Evolutionary conservation across 30 jellyfish, hydroid and myxozoan species (phyloP), one percentile per base, ranked within the genome.

Genomic region (Mastigias papua): DNA sequence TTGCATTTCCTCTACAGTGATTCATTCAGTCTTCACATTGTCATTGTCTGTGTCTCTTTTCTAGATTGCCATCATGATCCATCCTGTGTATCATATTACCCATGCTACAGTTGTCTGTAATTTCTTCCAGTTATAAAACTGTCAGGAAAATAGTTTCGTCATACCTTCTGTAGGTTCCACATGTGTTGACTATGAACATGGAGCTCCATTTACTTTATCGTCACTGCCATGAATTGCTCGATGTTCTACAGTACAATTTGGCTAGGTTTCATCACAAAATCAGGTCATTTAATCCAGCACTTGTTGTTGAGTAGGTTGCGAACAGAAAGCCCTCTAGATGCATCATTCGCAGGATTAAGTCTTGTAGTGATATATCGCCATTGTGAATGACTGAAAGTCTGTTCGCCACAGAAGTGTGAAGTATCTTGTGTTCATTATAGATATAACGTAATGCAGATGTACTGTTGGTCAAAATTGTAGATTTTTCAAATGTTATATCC

Each of bases 331-430:
- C 90, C 78, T 74, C 90, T 29, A 0, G 90, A 80, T 13, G 90
- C 90, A 80, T 27, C 79, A 33, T 80, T 86, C 20, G 86, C 90
- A 30, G 90, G 90, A 64, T 80, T 64, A 20, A 25, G 27, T 42
- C 63, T 62, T 31, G 90, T 62, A 26, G 20, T 22, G 42, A 80
- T 46, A 63, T 80, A 64, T n/a, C 49, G 69, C 90, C 90, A 80
- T n/a, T 80, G 82, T 81, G 91, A 68, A 62, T 84, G 54, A 16
- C 73, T 73, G 69, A 8, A n/a, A n/a, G n/a, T n/a, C n/a, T n/a
- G 65, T 84, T 84, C 33, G 93, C 87, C 57, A 84, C 81, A 62
- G 70, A 84, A 33, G 82, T 34, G 54, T 49, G 93, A 84, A 27
- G 70, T 33, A 89, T 65, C 57, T 60, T 69, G 30, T 78, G 28